A percentile compares a stretch with the other conserved stretches of the same genome.
phyloP scores from a whole-genome alignment of 2,797 vertebrate genomes.

The Acanthis flammea region DNA sequence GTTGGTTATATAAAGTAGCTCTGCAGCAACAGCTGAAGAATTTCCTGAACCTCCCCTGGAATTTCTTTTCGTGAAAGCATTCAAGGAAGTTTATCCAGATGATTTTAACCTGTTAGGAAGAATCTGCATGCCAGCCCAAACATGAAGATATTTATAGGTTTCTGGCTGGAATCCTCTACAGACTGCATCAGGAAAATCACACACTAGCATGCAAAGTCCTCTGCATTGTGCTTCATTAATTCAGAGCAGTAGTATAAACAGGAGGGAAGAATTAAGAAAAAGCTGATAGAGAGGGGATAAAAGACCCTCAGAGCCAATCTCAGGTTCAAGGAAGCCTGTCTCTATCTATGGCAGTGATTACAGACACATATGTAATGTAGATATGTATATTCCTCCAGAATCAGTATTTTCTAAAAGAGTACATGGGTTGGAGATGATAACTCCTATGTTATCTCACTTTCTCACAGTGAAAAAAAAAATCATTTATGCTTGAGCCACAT shows the following conservation, averaged over 20 bases:
- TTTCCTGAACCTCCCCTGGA: neutral
- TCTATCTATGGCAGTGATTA: neutral
- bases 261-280: neutral
- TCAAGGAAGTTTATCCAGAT: neutral
- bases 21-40: neutral
- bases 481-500: neutral
- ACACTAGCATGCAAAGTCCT: neutral
- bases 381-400: neutral
- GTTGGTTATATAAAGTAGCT: neutral
- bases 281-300: neutral
- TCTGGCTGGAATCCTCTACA: neutral
- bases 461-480: neutral
- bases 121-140: neutral
- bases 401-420: neutral
- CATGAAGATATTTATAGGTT: neutral
- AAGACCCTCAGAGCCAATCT: neutral
- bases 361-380: neutral
- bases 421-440: neutral
- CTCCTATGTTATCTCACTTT: neutral
- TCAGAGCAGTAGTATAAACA: neutral
- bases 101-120: neutral
- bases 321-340: neutral
- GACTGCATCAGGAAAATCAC: neutral
- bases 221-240: neutral
- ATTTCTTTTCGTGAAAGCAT: neutral